Evolutionary conservation across 2,797 vertebrate species (phyloP), one percentile per base, ranked within the genome.

Genomic region (Rhadinocentrus ornatus): DNA sequence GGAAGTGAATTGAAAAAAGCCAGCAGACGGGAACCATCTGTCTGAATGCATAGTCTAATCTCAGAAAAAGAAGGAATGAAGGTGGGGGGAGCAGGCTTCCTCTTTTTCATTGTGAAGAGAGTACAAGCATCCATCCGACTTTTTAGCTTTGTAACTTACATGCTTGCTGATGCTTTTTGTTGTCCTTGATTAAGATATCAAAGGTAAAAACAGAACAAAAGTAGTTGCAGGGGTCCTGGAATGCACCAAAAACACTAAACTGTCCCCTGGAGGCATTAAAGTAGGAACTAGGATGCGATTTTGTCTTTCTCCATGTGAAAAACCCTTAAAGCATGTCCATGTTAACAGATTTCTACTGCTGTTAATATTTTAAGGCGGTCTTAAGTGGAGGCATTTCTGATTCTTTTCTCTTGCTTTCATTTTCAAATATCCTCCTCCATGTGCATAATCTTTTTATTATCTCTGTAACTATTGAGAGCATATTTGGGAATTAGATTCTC

Each of bases 11-110:
- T 96, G 95, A 96, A 96, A 95, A 96, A 93, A 95, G 93, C 93
- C 95, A 96, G 94, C 95, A 97, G 96, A 98, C 96, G 84, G 96
- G 96, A 97, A 97, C 97, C 97, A 96, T 96, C 96, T 97, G 97
- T 95, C 95, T 96, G 94, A 93, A 92, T 94, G 89, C 90, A 72
- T 87, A 92, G 94, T 93, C 95, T 95, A 94, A 93, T 94, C 94
- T 94, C 60, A 77, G 78, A 91, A 89, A 64, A 68, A 68, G 66
- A 78, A 73, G 59, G 71, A 77, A 70, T 62, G 66, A 63, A 61
- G 69, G 64, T 73, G 63, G 70, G 61, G 55, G 86, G 85, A 92
- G 89, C 88, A 75, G 87, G 91, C 90, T 87, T 91, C 92, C 73
- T 78, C 76, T 29, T 79, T 61, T 41, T 62, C 73, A 41, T 55